Conservation (phyloP, 2,888 invertebrate species). For the Pharmacophagus antenor region DNA sequence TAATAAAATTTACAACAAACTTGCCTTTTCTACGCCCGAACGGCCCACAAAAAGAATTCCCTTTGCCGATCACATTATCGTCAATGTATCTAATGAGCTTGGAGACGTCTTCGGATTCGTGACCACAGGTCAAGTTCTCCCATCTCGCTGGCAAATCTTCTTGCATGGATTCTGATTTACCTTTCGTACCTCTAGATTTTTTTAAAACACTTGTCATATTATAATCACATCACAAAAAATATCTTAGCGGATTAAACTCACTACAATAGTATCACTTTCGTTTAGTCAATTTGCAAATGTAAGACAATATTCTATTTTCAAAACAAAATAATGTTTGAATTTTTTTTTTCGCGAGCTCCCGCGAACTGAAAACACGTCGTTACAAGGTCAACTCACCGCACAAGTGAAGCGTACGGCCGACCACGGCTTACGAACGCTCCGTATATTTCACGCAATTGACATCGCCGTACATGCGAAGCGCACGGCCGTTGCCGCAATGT, state of each 20-base stretch:
- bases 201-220: slow-evolving; percentile 78
- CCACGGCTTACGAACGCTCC: slow-evolving; percentile 21
- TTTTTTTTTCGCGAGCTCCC: slow-evolving; percentile 29
- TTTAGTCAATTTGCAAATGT: too few relatives aligned
- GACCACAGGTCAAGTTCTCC: slow-evolving; percentile 59
- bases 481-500: slow-evolving; percentile 33
- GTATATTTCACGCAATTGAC: slow-evolving; percentile 23
- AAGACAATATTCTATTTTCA: slow-evolving; percentile 16
- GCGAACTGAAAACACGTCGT: slow-evolving; percentile 32
- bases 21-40: slow-evolving; percentile 90
- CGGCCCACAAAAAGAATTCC: slow-evolving; percentile 90
- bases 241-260: slow-evolving; percentile 30
- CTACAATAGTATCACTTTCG: slow-evolving; percentile 22
- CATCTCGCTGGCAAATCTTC: slow-evolving; percentile 73
- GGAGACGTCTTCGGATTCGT: slow-evolving; percentile 84
- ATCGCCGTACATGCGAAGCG: slow-evolving; percentile 34
- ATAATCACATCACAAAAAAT: slow-evolving; percentile 64
- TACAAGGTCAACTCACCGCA: slow-evolving; percentile 32
- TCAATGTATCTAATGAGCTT: slow-evolving; percentile 89
- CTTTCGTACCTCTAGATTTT: slow-evolving; percentile 73
- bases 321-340: slow-evolving; percentile 28
- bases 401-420: slow-evolving; percentile 34
- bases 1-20: neutral
- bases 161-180: slow-evolving; percentile 78
- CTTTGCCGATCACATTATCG: slow-evolving; percentile 90